phyloP scores from a whole-genome alignment of 2,797 vertebrate species.

The Spinibarbus caldwelli region DNA sequence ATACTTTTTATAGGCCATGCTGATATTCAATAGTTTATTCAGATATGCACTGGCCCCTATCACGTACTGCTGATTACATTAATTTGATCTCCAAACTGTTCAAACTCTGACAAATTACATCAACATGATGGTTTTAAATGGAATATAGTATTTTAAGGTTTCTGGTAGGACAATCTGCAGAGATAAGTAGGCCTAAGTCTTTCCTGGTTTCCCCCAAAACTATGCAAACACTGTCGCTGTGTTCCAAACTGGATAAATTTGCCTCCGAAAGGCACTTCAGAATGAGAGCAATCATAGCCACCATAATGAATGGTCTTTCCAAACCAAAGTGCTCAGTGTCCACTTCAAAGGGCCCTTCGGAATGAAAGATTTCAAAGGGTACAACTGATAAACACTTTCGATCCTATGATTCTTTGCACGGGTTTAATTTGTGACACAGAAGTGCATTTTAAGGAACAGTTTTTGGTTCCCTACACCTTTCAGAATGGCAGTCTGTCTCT shows the following conservation, averaged over 20 bases:
- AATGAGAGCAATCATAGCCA: neutral
- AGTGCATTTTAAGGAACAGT: neutral
- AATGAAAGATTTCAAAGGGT: neutral
- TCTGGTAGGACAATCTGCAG: neutral
- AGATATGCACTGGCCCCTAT: slow-evolving; percentile 45
- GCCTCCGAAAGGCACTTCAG: neutral
- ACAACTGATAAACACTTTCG: neutral
- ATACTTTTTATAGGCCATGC: slow-evolving; percentile 48
- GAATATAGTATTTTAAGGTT: neutral
- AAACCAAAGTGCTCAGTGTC: neutral
- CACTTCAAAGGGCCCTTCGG: neutral
- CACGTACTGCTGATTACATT: slow-evolving; percentile 59
- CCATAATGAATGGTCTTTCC: neutral
- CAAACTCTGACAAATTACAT: slow-evolving; percentile 21
- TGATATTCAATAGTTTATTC: slow-evolving; percentile 62
- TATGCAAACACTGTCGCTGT: neutral
- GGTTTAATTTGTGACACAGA: neutral
- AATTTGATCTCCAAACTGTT: slow-evolving; percentile 13
- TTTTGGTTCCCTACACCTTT: neutral
- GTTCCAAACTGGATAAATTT: neutral
- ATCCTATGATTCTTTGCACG: neutral
- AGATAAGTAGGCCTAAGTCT: neutral
- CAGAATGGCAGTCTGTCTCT: too few relatives aligned
- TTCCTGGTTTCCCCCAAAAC: neutral
- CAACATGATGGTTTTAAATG: neutral